Conservation (phyloP, 2,113 vertebrate genomes). For the Saccopteryx bilineata region DNA sequence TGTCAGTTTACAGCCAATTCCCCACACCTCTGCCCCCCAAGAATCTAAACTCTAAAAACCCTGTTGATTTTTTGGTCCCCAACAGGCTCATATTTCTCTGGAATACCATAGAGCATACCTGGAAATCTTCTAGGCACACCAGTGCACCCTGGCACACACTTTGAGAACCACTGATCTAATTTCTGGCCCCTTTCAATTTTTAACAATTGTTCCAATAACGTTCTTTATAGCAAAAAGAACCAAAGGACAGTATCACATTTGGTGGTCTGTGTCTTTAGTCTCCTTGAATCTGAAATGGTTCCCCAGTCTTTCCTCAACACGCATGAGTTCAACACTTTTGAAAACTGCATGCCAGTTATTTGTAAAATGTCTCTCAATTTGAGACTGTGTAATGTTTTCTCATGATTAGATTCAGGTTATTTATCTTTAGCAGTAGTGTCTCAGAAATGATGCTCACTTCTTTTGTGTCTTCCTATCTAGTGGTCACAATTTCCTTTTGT, state of each 20-base stretch:
- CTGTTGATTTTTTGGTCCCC: too few relatives aligned
- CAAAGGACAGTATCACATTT: neutral
- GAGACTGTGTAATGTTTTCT: neutral
- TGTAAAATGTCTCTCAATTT: neutral
- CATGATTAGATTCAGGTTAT: neutral
- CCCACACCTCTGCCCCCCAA: too few relatives aligned
- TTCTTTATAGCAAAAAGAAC: neutral
- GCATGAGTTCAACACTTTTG: constrained; percentile 6
- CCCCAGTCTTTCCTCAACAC: neutral
- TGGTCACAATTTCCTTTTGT: neutral
- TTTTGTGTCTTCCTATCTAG: neutral
- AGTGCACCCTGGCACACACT: too few relatives aligned
- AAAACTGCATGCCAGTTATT: neutral
- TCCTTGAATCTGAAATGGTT: neutral
- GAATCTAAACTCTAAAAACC: too few relatives aligned
- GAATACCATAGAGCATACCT: too few relatives aligned
- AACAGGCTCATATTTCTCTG: too few relatives aligned
- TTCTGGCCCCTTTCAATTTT: neutral
- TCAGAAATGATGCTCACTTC: neutral
- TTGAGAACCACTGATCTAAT: neutral
- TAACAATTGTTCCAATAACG: neutral
- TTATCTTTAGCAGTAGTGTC: neutral
- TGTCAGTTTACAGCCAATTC: too few relatives aligned
- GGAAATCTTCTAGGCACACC: too few relatives aligned
- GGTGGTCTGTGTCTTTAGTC: neutral